phyloP scores from a whole-genome alignment of 2,888 invertebrate species.

The Dione juno region DNA sequence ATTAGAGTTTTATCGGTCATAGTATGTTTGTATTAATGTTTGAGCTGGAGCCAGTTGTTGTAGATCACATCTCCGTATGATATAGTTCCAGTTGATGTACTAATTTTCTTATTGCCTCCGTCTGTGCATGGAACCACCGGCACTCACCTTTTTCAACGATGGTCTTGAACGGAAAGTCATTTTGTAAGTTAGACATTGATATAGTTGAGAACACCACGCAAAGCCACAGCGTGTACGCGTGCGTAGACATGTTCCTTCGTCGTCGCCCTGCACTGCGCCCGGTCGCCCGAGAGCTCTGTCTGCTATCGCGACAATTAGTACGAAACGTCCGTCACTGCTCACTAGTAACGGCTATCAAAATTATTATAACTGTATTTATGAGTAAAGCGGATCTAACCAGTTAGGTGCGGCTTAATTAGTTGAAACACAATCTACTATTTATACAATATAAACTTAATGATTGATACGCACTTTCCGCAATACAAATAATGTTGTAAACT shows the following conservation, averaged over 20 bases:
- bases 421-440: not conserved
- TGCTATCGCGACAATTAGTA: not conserved
- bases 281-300: not conserved
- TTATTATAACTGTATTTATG: not conserved
- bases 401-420: constrained; percentile 12
- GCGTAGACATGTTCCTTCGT: not conserved
- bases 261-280: not conserved
- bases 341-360: constrained; percentile 6
- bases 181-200: not conserved
- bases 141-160: constrained; percentile 6
- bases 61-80: too few species aligned
- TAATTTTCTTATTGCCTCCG: too few species aligned
- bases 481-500: not conserved
- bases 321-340: not conserved
- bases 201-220: constrained; percentile 4
- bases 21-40: too few species aligned
- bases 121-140: too few species aligned
- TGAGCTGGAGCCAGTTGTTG: too few species aligned
- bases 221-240: not conserved
- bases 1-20: too few species aligned
- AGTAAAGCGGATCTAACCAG: not conserved
- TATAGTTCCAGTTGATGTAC: too few species aligned
- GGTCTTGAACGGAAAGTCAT: constrained; percentile 5
- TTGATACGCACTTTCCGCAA: not conserved
- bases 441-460: not conserved